Percentiles rank a stretch among this genome's conserved stretches.
phyloP scores from a whole-genome alignment of 1,140 invertebrate genomes.

The Habropoda laboriosa region DNA sequence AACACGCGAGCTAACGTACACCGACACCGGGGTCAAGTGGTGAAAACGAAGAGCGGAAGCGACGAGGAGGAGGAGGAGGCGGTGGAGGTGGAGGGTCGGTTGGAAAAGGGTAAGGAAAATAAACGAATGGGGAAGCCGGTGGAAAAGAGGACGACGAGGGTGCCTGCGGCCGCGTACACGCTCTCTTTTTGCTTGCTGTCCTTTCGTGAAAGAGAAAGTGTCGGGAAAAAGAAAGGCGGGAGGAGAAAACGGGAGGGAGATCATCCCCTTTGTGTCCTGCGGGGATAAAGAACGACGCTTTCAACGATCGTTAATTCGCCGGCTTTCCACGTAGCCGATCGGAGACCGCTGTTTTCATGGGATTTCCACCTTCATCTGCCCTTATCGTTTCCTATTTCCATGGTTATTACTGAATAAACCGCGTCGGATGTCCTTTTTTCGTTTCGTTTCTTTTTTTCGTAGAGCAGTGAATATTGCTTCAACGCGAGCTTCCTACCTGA shows the following conservation, averaged over 20 bases:
- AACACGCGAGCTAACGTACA: neutral
- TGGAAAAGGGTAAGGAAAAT: constrained; percentile 32
- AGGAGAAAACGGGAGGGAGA: neutral
- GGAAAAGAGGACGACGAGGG: neutral
- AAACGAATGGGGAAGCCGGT: constrained; percentile 26
- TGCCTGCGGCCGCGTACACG: constrained; percentile 17
- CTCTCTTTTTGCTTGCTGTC: constrained; percentile 32
- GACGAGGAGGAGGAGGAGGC: neutral
- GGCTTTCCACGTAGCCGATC: neutral
- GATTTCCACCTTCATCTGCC: neutral
- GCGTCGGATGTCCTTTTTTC: too few species aligned
- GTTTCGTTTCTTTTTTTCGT: neutral
- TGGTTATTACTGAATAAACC: neutral
- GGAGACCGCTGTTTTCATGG: constrained; percentile 1
- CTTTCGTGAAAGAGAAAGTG: constrained; percentile 40
- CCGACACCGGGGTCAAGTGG: constrained; percentile 49
- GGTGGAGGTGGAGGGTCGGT: too few species aligned
- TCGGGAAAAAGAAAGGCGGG: neutral
- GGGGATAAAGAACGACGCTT: constrained; percentile 24
- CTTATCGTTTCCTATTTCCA: neutral
- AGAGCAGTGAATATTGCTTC: too few species aligned
- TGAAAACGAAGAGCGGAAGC: constrained; percentile 43
- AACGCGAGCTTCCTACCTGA: too few species aligned
- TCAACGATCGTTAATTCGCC: constrained; percentile 40
- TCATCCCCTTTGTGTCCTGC: neutral